phyloP scores from a whole-genome alignment of 2,113 vertebrate species.

The Trinectes maculatus region DNA sequence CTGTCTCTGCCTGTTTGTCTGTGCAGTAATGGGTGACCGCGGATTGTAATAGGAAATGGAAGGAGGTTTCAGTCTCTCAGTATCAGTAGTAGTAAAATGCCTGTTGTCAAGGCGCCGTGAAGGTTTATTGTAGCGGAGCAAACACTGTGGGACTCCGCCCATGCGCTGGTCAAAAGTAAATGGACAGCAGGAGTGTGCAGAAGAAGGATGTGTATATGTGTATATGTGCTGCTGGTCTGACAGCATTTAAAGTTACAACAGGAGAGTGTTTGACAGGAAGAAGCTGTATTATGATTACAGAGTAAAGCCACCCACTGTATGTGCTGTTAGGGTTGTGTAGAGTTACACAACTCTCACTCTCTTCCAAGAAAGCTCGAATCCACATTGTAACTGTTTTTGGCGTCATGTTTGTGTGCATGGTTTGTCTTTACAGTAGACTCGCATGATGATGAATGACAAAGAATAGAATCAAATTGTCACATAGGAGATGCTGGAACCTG shows the following conservation, averaged over 20 bases:
- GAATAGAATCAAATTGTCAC: no score
- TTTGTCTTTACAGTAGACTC: no score
- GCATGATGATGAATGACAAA: no score
- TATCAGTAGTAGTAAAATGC: constrained; percentile 12
- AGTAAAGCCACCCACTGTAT: no score
- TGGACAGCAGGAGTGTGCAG: not conserved
- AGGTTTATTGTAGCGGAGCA: constrained; percentile 56
- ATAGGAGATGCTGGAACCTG: no score
- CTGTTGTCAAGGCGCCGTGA: constrained; percentile 29
- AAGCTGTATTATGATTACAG: not conserved
- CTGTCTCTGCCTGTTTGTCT: not conserved
- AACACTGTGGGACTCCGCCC: constrained; percentile 54
- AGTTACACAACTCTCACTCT: no score
- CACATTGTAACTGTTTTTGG: no score
- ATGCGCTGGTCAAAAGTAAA: constrained; percentile 22
- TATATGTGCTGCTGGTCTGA: not conserved
- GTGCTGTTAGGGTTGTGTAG: no score
- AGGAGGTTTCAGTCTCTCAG: not conserved
- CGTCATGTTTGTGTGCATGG: not conserved
- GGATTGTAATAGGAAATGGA: constrained; percentile 26
- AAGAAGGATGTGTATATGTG: not conserved
- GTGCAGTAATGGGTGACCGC: constrained; percentile 64
- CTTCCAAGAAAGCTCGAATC: no score
- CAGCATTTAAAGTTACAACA: not conserved
- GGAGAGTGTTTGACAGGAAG: not conserved